Conservation (phyloP, 2,888 invertebrate species). For the Pegoplata infirma region DNA sequence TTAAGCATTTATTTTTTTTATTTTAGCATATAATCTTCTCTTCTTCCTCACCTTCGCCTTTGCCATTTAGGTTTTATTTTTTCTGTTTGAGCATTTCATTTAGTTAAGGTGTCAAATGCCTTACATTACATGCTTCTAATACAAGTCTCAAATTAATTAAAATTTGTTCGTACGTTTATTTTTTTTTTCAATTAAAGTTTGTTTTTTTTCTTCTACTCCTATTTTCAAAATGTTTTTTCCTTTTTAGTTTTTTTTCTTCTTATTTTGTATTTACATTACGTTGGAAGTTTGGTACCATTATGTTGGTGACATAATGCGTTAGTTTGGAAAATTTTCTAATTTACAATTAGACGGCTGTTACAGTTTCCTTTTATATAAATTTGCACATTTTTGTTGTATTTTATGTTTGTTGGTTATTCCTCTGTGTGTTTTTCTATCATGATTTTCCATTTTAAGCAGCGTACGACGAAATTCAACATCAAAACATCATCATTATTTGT, state of each 20-base stretch:
- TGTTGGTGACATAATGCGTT: slow-evolving; percentile 58
- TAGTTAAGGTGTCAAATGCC: slow-evolving; percentile 60
- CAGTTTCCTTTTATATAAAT: slow-evolving; percentile 13
- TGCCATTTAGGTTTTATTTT: no score
- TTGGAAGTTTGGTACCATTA: slow-evolving; percentile 21
- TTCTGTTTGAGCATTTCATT: slow-evolving; percentile 26
- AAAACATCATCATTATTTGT: slow-evolving; percentile 9
- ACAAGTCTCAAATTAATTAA: slow-evolving; percentile 61
- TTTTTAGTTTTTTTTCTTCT: slow-evolving; percentile 8
- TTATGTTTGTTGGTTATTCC: slow-evolving; percentile 5
- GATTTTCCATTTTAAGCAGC: background rate
- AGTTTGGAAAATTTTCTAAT: slow-evolving; percentile 56
- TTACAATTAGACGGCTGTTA: slow-evolving; percentile 47
- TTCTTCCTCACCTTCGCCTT: background rate
- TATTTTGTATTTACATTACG: background rate
- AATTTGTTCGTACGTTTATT: slow-evolving; percentile 32
- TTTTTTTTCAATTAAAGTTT: slow-evolving; percentile 1
- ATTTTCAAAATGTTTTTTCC: background rate
- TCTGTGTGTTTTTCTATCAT: background rate
- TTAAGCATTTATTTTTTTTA: background rate
- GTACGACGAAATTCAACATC: no score
- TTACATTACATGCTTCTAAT: slow-evolving; percentile 45
- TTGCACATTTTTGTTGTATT: background rate
- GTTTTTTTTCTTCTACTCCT: background rate
- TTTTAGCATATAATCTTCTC: background rate